These are phyloP conservation scores for Antheraea pernyi DNA, from an alignment of 1,140 invertebrate species.

Conservation along the genomic window DNA sequence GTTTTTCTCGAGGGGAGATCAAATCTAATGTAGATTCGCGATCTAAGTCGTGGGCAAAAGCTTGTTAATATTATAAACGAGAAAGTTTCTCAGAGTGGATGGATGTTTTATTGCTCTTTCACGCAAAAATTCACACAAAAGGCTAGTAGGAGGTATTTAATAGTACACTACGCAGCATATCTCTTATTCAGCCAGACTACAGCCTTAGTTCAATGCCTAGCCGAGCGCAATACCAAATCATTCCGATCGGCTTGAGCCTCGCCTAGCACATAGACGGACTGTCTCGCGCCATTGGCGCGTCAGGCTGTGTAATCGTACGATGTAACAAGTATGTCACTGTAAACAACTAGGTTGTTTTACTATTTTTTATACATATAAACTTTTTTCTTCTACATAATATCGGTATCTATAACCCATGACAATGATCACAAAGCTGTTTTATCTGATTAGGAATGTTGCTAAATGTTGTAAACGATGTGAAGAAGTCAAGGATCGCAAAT, in stretches of 20 bases:
- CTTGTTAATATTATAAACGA: no score
- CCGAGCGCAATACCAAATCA: constrained; percentile 37
- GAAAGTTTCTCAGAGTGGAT: no score
- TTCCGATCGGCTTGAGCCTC: constrained; percentile 36
- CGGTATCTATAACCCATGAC: neutral
- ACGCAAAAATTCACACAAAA: no score
- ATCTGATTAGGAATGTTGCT: no score
- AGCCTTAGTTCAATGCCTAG: constrained; percentile 16
- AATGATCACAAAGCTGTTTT: neutral
- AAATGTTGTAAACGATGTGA: no score
- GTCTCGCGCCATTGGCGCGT: constrained; percentile 28
- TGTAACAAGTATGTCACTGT: neutral
- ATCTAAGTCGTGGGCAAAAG: no score
- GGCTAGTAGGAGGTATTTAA: no score
- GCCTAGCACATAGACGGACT: constrained; percentile 18
- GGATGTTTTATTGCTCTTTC: no score
- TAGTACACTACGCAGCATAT: neutral
- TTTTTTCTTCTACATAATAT: no score
- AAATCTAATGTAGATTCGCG: no score
- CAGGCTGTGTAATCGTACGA: constrained; percentile 30
- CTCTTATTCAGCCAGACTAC: neutral
- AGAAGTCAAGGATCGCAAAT: no score
- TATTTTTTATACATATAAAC: neutral
- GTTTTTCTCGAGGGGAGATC: no score
- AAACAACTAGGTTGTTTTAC: neutral